Base-by-base conservation (phyloP, 2,888 invertebrate genomes). In the Scaptomyza parva region DNA sequence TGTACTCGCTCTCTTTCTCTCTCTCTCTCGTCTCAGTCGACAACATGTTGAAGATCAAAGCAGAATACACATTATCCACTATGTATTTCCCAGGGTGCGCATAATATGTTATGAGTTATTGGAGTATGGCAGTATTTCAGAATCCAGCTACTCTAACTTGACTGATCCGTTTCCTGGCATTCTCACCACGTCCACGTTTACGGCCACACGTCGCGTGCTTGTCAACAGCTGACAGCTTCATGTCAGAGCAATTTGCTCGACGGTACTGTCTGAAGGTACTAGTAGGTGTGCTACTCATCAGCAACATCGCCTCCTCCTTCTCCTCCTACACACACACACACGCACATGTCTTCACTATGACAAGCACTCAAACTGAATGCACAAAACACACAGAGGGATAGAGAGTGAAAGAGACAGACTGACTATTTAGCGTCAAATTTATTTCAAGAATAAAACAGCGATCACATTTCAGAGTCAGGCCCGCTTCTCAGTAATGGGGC, bases 231-330 rank as follows among this genome's bases (percentile, higher is more conserved):
- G 89, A 89, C 89, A 90, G 82, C 78, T 73, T 55, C 71, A 76
- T 90, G 89, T 90, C 89, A 90, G 68, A 76, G 78, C 88, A 90
- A 89, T 89, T 90, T 89, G 89, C 89, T 79, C n/a, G n/a, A n/a
- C n/a, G n/a, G 35, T 61, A 41, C 57, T 65, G 70, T 55, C 73
- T 65, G 69, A 55, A 74, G 64, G 70, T 28, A 28, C 9, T 61
- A 65, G 64, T 61, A 65, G 68, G 50, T 61, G 58, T 24, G 48
- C 47, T 24, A 28, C 40, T 17, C 64, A 51, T 63, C 50, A 57
- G 47, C 76, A 58, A 37, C 55, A 20, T 24, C 58, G 3, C 35
- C 48, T 54, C 50, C 47, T 18, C n/a, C 48, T 35, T 20, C 43
- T 24, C n/a, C 8, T 50, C 60, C 50, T 24, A 14, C 58, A 69